Evolutionary conservation across 2,797 vertebrate species (phyloP), one percentile per base, ranked within the genome.

Genomic region (Agapornis canus): DNA sequence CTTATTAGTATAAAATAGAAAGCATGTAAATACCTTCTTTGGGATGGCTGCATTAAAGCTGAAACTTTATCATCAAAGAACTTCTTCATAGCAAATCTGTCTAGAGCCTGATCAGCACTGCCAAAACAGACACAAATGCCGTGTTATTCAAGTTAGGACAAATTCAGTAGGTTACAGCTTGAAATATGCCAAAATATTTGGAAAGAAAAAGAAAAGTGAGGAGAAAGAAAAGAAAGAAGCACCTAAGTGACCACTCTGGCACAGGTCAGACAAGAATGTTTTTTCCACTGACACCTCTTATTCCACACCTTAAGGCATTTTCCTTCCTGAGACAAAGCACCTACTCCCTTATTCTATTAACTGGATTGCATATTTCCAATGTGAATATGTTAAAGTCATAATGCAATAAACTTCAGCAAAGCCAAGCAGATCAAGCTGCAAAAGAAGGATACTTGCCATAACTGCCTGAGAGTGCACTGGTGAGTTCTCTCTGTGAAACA

Each of bases 21-120:
- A 66, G 20, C 83, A 59, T 31, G 72, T 37, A 95, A 98, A 96
- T 98, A 99, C 99, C 99, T 98, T 96, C 98, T 99, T 97, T 99
- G 99, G 47, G 99, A 99, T 1, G 99, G 99, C 81, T 99, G 99
- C 99, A 99, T 99, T 97, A 99, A 96, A 56, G 98, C 97, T 32
- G 99, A 99, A 92, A 99, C 98, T 97, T 99, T 99, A 97, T 99
- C 99, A 91, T 99, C 99, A 35, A 99, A 99, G 97, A 99, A 99
- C 96, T 99, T 99, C 98, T 99, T 99, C 99, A 99, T 99, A 47
- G 99, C 99, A 75, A 99, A 99, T 94, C 99, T 99, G 97, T 99
- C 99, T 61, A 99, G 97, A 37, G 99, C 99, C 97, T 99, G 99
- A 97, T 99, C 99, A 83, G 99, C 99, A 90, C 99, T 99, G 98